phyloP scores from a whole-genome alignment of 64 coral and sea anemone genomes.

The Stichodactyla mertensii region DNA sequence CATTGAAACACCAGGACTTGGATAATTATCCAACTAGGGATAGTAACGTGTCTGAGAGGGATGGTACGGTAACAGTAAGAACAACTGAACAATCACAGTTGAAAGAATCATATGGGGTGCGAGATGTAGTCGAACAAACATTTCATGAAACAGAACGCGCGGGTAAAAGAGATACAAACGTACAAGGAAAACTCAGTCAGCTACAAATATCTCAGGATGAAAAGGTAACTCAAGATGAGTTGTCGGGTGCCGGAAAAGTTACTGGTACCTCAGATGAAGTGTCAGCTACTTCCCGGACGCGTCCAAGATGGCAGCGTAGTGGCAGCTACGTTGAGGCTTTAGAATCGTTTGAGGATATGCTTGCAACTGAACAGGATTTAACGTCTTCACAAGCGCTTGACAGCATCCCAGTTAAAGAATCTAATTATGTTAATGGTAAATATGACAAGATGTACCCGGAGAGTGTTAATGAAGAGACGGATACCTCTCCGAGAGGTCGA shows the following conservation, averaged over 20 bases:
- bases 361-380: neutral
- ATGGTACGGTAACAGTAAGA: neutral
- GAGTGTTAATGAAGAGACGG: neutral
- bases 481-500: neutral
- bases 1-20: neutral
- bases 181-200: neutral
- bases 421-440: neutral
- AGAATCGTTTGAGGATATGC: neutral
- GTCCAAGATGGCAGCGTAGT: conserved; percentile 22
- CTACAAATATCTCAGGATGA: neutral
- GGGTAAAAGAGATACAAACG: too few relatives aligned
- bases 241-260: neutral
- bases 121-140: too few relatives aligned
- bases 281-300: neutral
- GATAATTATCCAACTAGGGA: neutral
- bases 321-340: conserved; percentile 12
- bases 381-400: neutral
- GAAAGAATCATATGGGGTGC: neutral
- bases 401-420: conserved; percentile 5
- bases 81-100: neutral
- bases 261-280: too few relatives aligned
- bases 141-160: neutral
- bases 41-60: neutral
- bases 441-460: neutral
- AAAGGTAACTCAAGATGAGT: neutral